Conservation (phyloP, 1,140 invertebrate genomes). For the Bathynomus jamesi region DNA sequence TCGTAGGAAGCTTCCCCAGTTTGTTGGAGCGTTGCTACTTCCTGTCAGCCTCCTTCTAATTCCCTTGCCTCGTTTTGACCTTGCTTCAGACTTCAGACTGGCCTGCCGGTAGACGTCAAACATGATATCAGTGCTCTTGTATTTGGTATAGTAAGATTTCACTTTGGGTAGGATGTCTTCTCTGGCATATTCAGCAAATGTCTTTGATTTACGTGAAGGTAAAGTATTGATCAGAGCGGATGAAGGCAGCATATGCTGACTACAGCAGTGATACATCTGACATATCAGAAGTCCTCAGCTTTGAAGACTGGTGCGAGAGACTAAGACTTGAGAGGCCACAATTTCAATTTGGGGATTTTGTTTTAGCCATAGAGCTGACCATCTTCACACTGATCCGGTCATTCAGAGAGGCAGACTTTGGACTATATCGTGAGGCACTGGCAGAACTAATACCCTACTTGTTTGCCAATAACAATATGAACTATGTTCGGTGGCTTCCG, state of each 20-base stretch:
- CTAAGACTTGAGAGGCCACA: neutral
- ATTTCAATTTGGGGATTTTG: neutral
- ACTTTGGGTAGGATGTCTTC: conserved; percentile 12
- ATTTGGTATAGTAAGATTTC: conserved; percentile 2
- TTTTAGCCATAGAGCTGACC: neutral
- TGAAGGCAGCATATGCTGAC: no score
- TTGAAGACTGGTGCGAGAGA: neutral
- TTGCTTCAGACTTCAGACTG: conserved; percentile 7
- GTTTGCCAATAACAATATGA: neutral
- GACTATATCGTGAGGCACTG: neutral
- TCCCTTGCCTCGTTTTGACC: conserved; percentile 12
- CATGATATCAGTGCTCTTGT: neutral
- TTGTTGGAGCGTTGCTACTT: conserved; percentile 22
- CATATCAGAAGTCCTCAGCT: no score
- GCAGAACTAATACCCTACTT: neutral
- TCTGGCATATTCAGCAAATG: conserved; percentile 7
- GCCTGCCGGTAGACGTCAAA: neutral
- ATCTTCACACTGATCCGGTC: neutral
- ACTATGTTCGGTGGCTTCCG: neutral
- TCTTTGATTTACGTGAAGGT: conserved; percentile 8
- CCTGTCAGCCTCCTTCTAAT: conserved; percentile 31
- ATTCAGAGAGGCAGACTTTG: neutral
- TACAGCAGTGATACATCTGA: no score
- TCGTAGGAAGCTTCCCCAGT: conserved; percentile 34
- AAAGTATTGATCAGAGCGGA: no score